phyloP scores from a whole-genome alignment of 37 sponge, comb jelly and placozoan species.

The Bolinopsis microptera region DNA sequence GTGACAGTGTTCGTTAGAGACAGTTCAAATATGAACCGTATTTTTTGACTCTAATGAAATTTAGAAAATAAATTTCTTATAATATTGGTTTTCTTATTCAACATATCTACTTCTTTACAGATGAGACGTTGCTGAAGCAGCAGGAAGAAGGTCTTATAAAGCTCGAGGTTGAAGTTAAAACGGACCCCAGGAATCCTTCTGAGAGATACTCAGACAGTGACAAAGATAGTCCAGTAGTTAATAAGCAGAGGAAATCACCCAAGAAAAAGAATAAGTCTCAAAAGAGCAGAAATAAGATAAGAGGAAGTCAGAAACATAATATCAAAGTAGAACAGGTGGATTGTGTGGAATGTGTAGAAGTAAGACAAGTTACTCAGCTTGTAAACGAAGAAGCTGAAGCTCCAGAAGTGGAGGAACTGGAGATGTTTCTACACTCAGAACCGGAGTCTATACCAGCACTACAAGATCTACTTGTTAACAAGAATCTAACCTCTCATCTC shows the following conservation, averaged over 20 bases:
- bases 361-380: not conserved
- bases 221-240: not conserved
- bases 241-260: not conserved
- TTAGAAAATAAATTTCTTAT: too few species aligned
- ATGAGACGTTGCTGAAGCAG: too few species aligned
- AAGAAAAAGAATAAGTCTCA: not conserved
- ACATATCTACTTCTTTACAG: too few species aligned
- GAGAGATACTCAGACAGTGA: too few species aligned
- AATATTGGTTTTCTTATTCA: too few species aligned
- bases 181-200: too few species aligned
- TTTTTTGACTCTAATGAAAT: too few species aligned
- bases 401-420: not conserved
- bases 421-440: conserved; percentile 8
- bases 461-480: not conserved
- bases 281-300: not conserved
- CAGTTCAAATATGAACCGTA: too few species aligned
- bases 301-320: not conserved
- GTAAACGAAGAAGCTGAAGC: not conserved
- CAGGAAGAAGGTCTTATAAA: too few species aligned
- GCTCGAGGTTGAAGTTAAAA: too few species aligned
- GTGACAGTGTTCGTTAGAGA: too few species aligned
- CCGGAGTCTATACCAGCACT: not conserved
- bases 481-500: not conserved
- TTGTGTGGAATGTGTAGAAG: not conserved
- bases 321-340: not conserved